phyloP scores from a whole-genome alignment of 2,888 invertebrate genomes.

The Brachyptera putata region DNA sequence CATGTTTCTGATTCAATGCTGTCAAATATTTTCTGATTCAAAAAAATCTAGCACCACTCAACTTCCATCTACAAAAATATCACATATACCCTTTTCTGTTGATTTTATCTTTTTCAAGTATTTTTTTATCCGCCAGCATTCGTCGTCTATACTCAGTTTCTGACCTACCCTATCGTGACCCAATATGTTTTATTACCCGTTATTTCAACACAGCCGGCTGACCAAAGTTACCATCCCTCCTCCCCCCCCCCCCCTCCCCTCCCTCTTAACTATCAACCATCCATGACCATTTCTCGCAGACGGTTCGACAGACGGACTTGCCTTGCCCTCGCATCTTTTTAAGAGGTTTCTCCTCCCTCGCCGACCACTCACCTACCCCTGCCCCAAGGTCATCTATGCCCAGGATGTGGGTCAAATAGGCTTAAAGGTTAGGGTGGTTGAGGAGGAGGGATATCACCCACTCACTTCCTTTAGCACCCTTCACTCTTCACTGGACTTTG shows the following conservation, averaged over 20 bases:
- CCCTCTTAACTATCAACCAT: too few species aligned
- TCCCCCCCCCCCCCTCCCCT: neutral
- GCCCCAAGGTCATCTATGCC: constrained; percentile 7
- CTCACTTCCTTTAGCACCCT: constrained; percentile 1
- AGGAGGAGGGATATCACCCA: constrained; percentile 10
- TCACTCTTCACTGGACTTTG: constrained; percentile 6
- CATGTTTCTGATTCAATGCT: too few species aligned
- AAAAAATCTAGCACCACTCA: too few species aligned
- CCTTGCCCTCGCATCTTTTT: neutral
- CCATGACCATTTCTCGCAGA: too few species aligned
- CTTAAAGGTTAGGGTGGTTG: too few species aligned
- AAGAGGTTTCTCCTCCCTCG: neutral
- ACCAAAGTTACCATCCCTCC: constrained; percentile 13
- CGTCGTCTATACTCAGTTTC: too few species aligned
- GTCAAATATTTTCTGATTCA: too few species aligned
- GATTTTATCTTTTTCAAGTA: too few species aligned
- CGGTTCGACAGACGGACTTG: neutral
- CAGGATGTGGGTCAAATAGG: constrained; percentile 21
- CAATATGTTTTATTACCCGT: constrained; percentile 19
- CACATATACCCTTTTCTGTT: too few species aligned
- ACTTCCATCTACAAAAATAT: too few species aligned
- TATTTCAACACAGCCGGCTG: constrained; percentile 10
- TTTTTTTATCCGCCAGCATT: too few species aligned
- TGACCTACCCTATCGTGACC: constrained; percentile 14
- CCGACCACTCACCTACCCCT: too few species aligned